These are phyloP conservation scores for Ophion ventricosus DNA, from an alignment of 2,888 invertebrate species.

Conservation along the genomic window DNA sequence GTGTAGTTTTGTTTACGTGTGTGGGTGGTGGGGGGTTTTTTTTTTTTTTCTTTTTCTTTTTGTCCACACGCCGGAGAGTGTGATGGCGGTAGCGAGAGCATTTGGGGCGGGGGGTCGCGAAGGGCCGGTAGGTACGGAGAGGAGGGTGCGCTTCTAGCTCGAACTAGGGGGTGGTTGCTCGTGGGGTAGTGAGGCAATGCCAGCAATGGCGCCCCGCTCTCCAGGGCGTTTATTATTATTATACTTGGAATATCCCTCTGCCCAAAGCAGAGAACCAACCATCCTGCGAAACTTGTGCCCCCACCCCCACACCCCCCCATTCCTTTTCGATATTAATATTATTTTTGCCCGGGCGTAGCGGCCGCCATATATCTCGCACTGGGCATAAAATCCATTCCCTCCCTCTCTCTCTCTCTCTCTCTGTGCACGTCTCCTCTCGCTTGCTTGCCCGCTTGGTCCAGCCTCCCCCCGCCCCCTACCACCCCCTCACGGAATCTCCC, in stretches of 20 bases:
- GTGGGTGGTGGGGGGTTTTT: too few species aligned
- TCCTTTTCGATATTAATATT: constrained; percentile 83
- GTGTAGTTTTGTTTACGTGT: too few species aligned
- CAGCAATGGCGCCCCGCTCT: constrained; percentile 81
- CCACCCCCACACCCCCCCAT: constrained; percentile 77
- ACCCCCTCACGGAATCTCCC: too few species aligned
- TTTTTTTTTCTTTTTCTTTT: too few species aligned
- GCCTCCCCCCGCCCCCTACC: constrained; percentile 69
- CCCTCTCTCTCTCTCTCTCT: constrained; percentile 62
- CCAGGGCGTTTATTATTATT: constrained; percentile 83
- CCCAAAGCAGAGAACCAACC: constrained; percentile 77
- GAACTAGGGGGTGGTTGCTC: constrained; percentile 35
- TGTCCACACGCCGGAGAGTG: too few species aligned
- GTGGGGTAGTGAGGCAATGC: constrained; percentile 69
- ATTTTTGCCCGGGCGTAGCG: constrained; percentile 83
- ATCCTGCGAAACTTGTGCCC: constrained; percentile 83
- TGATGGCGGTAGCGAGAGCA: constrained; percentile 18
- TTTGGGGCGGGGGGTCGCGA: constrained; percentile 61
- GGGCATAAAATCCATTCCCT: constrained; percentile 78
- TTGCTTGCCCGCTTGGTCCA: constrained; percentile 69
- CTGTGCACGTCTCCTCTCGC: constrained; percentile 39
- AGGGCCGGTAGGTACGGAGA: constrained; percentile 33
- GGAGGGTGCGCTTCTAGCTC: constrained; percentile 60
- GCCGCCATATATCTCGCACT: constrained; percentile 83
- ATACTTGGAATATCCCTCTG: constrained; percentile 82